Conservation (phyloP, 2,888 invertebrate genomes). For the Platypus cylindrus region DNA sequence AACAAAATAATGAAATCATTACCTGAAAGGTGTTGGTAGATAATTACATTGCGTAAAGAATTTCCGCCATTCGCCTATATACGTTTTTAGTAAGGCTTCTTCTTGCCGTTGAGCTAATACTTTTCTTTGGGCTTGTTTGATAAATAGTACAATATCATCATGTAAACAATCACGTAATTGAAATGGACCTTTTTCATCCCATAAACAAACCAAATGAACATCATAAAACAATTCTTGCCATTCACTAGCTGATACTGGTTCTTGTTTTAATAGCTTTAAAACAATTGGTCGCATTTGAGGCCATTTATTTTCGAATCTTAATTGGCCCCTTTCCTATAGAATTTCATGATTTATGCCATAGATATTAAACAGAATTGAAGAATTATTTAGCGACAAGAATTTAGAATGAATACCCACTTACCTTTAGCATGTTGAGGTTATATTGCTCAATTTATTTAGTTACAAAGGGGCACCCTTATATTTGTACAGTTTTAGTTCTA, state of each 20-base stretch:
- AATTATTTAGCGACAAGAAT: not conserved
- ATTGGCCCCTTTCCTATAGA: conserved; percentile 61
- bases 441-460: too few species aligned
- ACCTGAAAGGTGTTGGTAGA: conserved; percentile 81
- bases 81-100: conserved; percentile 88
- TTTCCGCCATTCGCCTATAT: conserved; percentile 96
- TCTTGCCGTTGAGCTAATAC: conserved; percentile 89
- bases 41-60: conserved; percentile 97
- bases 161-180: conserved; percentile 82
- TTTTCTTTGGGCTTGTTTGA: conserved; percentile 80
- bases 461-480: too few species aligned
- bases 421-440: conserved; percentile 26
- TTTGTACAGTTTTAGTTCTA: too few species aligned
- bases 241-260: conserved; percentile 83
- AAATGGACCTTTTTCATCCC: conserved; percentile 90
- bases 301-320: conserved; percentile 94
- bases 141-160: conserved; percentile 87
- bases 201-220: conserved; percentile 89
- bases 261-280: conserved; percentile 83
- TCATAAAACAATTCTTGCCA: conserved; percentile 98
- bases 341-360: not conserved
- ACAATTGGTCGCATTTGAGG: conserved; percentile 89
- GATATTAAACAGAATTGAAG: conserved; percentile 3
- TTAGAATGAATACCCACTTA: too few species aligned
- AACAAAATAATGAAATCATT: too few species aligned